Evolutionary conservation across 1,140 invertebrate genomes (phyloP).

Genomic region (Drosophila yakuba): DNA sequence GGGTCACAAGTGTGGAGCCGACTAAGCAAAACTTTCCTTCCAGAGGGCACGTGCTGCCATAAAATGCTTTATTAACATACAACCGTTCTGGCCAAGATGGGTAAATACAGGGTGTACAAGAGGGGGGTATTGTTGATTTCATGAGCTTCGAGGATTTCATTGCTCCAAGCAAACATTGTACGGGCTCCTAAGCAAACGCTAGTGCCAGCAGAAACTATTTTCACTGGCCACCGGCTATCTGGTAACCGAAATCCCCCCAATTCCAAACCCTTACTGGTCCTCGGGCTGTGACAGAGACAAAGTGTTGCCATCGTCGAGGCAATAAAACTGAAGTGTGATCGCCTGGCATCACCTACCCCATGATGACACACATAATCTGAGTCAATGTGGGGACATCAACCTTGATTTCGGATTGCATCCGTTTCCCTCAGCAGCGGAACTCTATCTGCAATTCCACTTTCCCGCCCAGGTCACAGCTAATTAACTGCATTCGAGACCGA

Average conservation of each 20-base stretch:
- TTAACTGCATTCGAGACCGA: constrained; percentile 57
- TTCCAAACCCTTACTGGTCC: not conserved
- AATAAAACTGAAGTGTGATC: constrained; percentile 50
- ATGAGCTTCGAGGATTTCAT: constrained; percentile 39
- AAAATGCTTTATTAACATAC: constrained; percentile 77
- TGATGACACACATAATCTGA: constrained; percentile 48
- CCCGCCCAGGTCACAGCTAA: constrained; percentile 37
- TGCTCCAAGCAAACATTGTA: constrained; percentile 57
- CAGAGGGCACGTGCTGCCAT: constrained; percentile 58
- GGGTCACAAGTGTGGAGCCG: constrained; percentile 23
- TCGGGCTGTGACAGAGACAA: constrained; percentile 32
- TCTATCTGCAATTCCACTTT: not conserved
- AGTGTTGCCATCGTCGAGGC: constrained; percentile 31
- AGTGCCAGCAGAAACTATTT: constrained; percentile 35
- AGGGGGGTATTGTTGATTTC: constrained; percentile 19
- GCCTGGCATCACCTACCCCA: constrained; percentile 24
- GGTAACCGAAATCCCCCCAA: not conserved
- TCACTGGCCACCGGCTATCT: constrained; percentile 16
- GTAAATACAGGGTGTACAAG: not conserved
- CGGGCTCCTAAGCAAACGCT: constrained; percentile 59
- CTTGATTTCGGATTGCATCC: constrained; percentile 14
- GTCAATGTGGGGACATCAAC: constrained; percentile 17
- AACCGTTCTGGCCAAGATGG: constrained; percentile 8
- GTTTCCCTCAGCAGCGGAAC: not conserved
- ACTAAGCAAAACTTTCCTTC: constrained; percentile 27